Base-by-base conservation (phyloP, 2,888 invertebrate species). In the Mallateleia sp. region DNA sequence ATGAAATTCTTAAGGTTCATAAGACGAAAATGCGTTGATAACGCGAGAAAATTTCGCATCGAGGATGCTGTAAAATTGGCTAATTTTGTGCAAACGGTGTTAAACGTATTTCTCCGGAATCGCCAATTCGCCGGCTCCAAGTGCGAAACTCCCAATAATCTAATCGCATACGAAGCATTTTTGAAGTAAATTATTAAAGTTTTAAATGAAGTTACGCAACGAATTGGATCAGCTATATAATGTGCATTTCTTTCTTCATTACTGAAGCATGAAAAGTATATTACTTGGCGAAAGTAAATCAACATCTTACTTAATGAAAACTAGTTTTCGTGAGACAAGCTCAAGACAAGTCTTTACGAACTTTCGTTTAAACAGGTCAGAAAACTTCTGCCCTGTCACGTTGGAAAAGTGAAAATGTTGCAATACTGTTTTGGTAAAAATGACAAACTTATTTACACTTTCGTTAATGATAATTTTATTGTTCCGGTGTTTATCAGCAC, bases 181-280 rank as follows among this genome's bases (percentile, higher is more conserved):
- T 79, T 54, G 32, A 54, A 24, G 54, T 11, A 74, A 75, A 74
- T 84, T 66, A 85, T 74, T 75, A 67, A 75, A 69, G 34, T 38
- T 62, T 69, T 25, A 50, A 74, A 67, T 67, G 28, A 52, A 50
- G 24, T 87, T 87, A 82, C 71, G 42, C 52, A 87, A 87, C 58
- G 32, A 75, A 69, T 75, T 52, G 56, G 69, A 66, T 72, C 67
- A 75, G 54, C 58, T 75, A 69, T 75, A 80, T 83, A 87, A 80
- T 79, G 74, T 45, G 83, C 60, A 83, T 83, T 87, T 83, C 74
- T 82, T 87, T 87, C 82, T 87, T 83, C 79, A 80, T 79, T 80
- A 87, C 80, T 87, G 83, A 87, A 58, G 87, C 83, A 83, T 87
- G 87, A 87, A 87, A 87, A 87, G 87, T 83, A 77, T 83, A 87